These are phyloP conservation scores for Phengaris alcon DNA, from an alignment of 2,888 invertebrate genomes.

Conservation along the genomic window DNA sequence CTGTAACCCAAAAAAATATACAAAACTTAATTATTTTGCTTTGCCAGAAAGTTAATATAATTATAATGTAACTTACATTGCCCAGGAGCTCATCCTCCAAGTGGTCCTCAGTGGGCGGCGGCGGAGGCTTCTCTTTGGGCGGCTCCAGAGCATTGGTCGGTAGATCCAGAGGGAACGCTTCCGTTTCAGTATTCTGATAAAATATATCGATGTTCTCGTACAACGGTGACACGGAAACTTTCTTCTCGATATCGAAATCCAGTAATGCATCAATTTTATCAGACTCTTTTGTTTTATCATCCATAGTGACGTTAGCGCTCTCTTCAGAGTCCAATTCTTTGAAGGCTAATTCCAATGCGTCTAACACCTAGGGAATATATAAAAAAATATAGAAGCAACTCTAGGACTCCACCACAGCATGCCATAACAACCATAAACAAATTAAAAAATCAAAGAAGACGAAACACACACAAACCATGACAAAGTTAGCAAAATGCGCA, in stretches of 20 bases:
- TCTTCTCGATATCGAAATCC: slow-evolving; percentile 53
- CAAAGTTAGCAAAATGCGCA: slow-evolving; percentile 51
- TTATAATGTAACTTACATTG: slow-evolving; percentile 57
- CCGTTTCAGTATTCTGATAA: slow-evolving; percentile 59
- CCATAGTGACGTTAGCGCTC: slow-evolving; percentile 51
- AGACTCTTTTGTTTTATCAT: slow-evolving; percentile 38
- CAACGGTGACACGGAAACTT: slow-evolving; percentile 74
- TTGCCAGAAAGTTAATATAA: too few relatives aligned
- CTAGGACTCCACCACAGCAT: background rate
- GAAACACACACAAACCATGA: background rate
- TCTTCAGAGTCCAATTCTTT: slow-evolving; percentile 81
- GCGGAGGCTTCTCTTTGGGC: slow-evolving; percentile 92
- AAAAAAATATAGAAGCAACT: background rate
- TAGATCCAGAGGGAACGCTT: slow-evolving; percentile 78
- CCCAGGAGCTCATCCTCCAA: slow-evolving; percentile 68
- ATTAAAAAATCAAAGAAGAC: slow-evolving; percentile 30
- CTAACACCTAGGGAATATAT: slow-evolving; percentile 74
- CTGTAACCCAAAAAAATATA: too few relatives aligned
- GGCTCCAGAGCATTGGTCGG: slow-evolving; percentile 83
- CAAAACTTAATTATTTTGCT: too few relatives aligned
- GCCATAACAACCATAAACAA: slow-evolving; percentile 15
- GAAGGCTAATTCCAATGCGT: slow-evolving; percentile 82
- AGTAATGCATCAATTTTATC: slow-evolving; percentile 41
- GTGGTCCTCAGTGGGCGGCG: slow-evolving; percentile 82
- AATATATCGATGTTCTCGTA: slow-evolving; percentile 82